These are phyloP conservation scores for Halictus ligatus DNA, from an alignment of 2,888 invertebrate genomes.

Conservation along the genomic window DNA sequence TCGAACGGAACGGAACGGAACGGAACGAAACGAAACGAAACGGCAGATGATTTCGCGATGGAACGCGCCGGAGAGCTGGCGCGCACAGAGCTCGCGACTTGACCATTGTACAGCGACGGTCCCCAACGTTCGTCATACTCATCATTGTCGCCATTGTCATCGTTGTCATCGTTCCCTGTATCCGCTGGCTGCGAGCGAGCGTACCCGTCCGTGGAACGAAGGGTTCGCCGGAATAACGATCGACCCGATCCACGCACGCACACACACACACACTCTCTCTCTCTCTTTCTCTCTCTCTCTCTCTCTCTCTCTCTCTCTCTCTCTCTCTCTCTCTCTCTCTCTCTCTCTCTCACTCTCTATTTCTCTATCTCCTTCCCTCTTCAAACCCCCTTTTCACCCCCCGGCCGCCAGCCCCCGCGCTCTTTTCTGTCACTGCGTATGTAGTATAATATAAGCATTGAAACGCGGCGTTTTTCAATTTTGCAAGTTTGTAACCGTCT, in stretches of 20 bases:
- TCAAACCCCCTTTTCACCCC: neutral
- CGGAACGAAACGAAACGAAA: constrained; percentile 9
- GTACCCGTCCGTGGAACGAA: constrained; percentile 44
- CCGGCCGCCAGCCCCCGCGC: neutral
- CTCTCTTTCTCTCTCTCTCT: neutral
- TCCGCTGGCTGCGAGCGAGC: constrained; percentile 30
- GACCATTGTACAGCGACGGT: constrained; percentile 67
- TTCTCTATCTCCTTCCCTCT: neutral
- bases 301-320: neutral
- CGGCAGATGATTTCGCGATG: constrained; percentile 60
- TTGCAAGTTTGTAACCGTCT: constrained; percentile 57
- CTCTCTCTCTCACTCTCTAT: neutral
- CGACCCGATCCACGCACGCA: constrained; percentile 23
- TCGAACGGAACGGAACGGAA: constrained; percentile 49
- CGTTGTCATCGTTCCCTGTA: constrained; percentile 64
- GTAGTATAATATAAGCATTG: constrained; percentile 57
- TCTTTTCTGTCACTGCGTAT: constrained; percentile 12
- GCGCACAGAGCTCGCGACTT: constrained; percentile 51
- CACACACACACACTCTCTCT: neutral
- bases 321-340: constrained; percentile 3
- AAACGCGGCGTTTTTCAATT: constrained; percentile 59
- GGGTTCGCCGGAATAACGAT: constrained; percentile 67
- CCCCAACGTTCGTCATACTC: constrained; percentile 71
- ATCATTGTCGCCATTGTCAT: constrained; percentile 74
- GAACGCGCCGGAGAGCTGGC: constrained; percentile 30